Evolutionary conservation across 1,140 invertebrate genomes (phyloP), one percentile per base, ranked within the genome.

Genomic region (Platorchestia sp.): DNA sequence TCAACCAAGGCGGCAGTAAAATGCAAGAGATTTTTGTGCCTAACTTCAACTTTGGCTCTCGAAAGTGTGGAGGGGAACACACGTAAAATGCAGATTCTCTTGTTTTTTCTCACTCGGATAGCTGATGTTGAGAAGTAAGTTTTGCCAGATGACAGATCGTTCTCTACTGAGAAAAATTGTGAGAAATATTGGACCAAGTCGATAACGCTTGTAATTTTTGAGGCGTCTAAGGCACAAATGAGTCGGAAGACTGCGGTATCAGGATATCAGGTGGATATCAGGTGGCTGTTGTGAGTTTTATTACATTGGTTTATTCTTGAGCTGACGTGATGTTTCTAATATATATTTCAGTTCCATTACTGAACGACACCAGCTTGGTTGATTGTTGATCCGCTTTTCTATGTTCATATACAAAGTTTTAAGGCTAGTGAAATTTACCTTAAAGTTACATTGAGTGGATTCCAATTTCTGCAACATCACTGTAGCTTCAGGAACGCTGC

Each of bases 81-180:
- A 45, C 91, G 36, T 93, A 93, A 93, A 93, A 93, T 93, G 91
- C 91, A 93, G 91, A 93, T 93, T 93, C 41, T 89, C 47, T 45
- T 40, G 45, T 40, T 93, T 93, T 93, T 93, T 93, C 91, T 42
- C 45, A 93, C 91, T 45, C 47, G 43, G 47, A 93, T 93, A 45
- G 91, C 43, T 44, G 45, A 93, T 93, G 91, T 93, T 93, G 91
- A 47, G 91, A 89, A 47, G 91, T 36, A 93, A 93, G 91, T 93
- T 93, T 93, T 93, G 91, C 91, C 91, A 93, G 91, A 93, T 93
- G 91, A 93, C 91, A 47, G 45, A 93, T 93, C 87, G 87, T 89
- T 89, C 43, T 14, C 5, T 27, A 43, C n/a, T 42, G 87, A 89
- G 59, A 89, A 89, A 89, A 89, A 89, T 89, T 44, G n/a, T n/a